Evolutionary conservation across 2,888 invertebrate genomes (phyloP).

Genomic region (Cylloceria caligata): DNA sequence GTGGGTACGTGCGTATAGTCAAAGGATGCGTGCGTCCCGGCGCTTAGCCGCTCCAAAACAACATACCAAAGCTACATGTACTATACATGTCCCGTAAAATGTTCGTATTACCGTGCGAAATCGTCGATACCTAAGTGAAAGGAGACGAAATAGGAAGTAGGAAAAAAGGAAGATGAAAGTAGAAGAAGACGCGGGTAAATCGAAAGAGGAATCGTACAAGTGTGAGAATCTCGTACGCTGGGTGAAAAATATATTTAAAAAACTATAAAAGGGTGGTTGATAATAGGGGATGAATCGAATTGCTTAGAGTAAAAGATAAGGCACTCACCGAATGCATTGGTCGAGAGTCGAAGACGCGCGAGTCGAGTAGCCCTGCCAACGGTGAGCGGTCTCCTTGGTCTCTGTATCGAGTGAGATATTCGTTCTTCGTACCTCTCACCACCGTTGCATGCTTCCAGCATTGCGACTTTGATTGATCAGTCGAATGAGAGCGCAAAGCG

Average conservation of each 20-base stretch:
- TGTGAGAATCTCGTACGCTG: not conserved
- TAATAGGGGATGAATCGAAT: not conserved
- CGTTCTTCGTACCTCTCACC: constrained; percentile 45
- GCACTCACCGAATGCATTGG: constrained; percentile 80
- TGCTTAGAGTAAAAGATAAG: not conserved
- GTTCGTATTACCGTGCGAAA: not conserved
- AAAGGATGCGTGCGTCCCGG: constrained; percentile 1
- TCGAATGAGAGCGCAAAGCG: not conserved
- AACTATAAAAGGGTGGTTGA: not conserved
- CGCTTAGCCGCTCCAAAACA: not conserved
- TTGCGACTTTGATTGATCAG: constrained; percentile 36
- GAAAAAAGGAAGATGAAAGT: not conserved
- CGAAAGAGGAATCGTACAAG: not conserved
- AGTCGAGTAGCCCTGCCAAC: constrained; percentile 81
- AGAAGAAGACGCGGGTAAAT: not conserved
- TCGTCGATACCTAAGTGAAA: not conserved
- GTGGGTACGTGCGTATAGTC: not conserved
- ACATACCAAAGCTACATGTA: not conserved
- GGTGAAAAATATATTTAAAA: not conserved
- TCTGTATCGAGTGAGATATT: constrained; percentile 77
- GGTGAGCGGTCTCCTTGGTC: constrained; percentile 80
- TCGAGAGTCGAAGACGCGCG: constrained; percentile 79
- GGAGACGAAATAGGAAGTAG: not conserved
- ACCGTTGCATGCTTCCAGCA: constrained; percentile 63
- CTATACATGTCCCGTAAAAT: not conserved